Percentiles rank a stretch among this genome's conserved stretches.
Conservation (phyloP, 2,113 vertebrate species). For the Osmerus mordax region DNA sequence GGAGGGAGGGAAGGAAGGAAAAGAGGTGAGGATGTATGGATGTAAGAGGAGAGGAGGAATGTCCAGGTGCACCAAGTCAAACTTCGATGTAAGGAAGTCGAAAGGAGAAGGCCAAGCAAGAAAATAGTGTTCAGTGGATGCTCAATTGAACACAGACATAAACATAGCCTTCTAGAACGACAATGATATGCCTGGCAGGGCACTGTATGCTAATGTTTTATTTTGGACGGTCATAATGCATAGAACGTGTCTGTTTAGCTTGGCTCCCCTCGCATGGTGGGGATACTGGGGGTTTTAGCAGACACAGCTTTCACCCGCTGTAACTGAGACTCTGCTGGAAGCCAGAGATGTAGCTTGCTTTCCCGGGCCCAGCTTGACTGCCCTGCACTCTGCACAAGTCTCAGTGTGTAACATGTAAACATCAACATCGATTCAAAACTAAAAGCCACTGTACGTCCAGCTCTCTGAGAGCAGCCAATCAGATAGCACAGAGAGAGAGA, state of each 20-base stretch:
- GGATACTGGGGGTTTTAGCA: constrained; percentile 1
- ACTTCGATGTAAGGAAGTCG: constrained; percentile 31
- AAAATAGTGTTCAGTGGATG: constrained; percentile 42
- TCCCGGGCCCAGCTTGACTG: neutral
- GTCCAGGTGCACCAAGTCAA: constrained; percentile 44
- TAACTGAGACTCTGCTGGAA: constrained; percentile 13
- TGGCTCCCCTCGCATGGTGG: constrained; percentile 33
- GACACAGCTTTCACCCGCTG: constrained; percentile 15
- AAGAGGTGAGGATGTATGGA: constrained; percentile 11
- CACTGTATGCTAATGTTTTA: constrained; percentile 30
- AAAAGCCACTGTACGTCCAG: constrained; percentile 29
- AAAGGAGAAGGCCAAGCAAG: constrained; percentile 29
- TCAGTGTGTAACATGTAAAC: constrained; percentile 21
- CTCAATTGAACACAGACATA: constrained; percentile 70
- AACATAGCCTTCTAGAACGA: constrained; percentile 43
- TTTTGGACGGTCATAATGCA: constrained; percentile 39
- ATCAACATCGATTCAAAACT: constrained; percentile 38
- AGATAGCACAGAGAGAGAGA: constrained; percentile 33
- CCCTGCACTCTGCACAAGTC: constrained; percentile 4
- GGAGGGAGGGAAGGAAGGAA: constrained; percentile 4
- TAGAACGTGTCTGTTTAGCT: constrained; percentile 53
- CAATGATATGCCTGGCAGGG: constrained; percentile 41
- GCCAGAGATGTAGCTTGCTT: constrained; percentile 1
- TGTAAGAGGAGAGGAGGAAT: constrained; percentile 39
- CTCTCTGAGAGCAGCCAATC: constrained; percentile 48